A percentile compares a stretch with the other conserved stretches of the same genome.
Evolutionary conservation across 2,888 invertebrate genomes (phyloP).

Genomic region (Parapristionchus giblindavisi): DNA sequence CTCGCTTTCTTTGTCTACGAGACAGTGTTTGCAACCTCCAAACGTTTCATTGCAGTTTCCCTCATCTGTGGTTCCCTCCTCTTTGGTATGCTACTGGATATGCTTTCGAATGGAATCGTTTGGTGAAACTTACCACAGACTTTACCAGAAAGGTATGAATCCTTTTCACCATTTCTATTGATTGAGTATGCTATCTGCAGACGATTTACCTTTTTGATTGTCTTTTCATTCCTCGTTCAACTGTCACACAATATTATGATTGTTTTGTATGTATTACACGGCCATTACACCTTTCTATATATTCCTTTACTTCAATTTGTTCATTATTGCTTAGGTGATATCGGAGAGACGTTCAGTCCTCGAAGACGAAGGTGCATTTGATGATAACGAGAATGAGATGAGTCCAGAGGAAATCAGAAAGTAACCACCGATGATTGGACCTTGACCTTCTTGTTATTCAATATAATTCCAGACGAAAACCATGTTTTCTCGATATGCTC

Average conservation of each 20-base stretch:
- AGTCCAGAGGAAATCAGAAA: slow-evolving; percentile 13
- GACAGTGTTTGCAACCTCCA: no score
- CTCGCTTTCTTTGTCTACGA: no score
- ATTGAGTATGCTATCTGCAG: no score
- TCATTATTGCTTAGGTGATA: slow-evolving; percentile 35
- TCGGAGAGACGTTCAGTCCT: slow-evolving; percentile 50
- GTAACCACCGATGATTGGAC: neutral
- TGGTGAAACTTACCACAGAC: slow-evolving; percentile 47
- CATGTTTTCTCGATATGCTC: slow-evolving; percentile 73
- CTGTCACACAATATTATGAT: no score
- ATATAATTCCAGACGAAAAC: slow-evolving; percentile 42
- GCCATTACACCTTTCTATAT: no score
- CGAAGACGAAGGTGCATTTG: slow-evolving; percentile 49
- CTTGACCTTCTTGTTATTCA: neutral
- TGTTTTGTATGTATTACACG: no score
- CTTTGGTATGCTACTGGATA: slow-evolving; percentile 76
- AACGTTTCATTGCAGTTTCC: slow-evolving; percentile 59
- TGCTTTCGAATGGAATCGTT: slow-evolving; percentile 47
- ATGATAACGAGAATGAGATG: slow-evolving; percentile 22
- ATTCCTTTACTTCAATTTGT: no score
- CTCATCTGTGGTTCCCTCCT: slow-evolving; percentile 75
- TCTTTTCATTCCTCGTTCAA: no score
- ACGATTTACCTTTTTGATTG: no score
- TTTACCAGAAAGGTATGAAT: slow-evolving; percentile 52
- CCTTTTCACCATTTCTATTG: neutral